phyloP scores from a whole-genome alignment of 2,888 invertebrate species.

The Cryptus armator region DNA sequence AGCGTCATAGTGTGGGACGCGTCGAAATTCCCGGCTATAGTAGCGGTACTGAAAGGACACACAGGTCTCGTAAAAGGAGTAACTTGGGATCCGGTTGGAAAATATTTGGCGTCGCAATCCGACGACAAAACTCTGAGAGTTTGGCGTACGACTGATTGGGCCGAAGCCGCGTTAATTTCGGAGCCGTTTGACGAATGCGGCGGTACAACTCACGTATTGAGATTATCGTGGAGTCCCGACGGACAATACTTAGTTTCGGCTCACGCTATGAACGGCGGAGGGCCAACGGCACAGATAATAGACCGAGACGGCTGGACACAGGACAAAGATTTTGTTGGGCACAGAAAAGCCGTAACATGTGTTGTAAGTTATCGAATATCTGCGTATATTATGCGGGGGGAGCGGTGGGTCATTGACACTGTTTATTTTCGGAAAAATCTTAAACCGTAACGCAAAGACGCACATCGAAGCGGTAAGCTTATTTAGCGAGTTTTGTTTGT shows the following conservation, averaged over 20 bases:
- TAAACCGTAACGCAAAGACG: neutral
- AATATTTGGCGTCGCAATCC: constrained; percentile 98
- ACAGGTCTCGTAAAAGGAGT: constrained; percentile 98
- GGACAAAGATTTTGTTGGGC: constrained; percentile 99
- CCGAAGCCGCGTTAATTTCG: constrained; percentile 93
- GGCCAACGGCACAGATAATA: constrained; percentile 98
- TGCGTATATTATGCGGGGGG: neutral
- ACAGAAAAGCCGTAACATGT: constrained; percentile 98
- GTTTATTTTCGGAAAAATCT: too few relatives aligned
- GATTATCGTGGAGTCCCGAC: constrained; percentile 99
- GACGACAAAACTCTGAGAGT: constrained; percentile 97
- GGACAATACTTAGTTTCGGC: constrained; percentile 98
- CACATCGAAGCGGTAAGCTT: constrained; percentile 9
- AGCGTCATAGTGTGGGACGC: constrained; percentile 99
- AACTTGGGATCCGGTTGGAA: constrained; percentile 99
- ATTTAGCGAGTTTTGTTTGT: neutral
- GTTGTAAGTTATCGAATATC: constrained; percentile 87
- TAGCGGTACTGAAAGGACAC: constrained; percentile 95
- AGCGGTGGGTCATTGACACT: too few relatives aligned
- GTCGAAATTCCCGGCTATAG: constrained; percentile 93
- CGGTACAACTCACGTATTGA: constrained; percentile 95
- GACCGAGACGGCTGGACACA: constrained; percentile 97
- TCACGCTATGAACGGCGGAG: constrained; percentile 99
- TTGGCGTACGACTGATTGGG: constrained; percentile 99
- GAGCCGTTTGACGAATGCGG: constrained; percentile 96